Conservation (phyloP, 1,140 invertebrate species). For the Plutomurus gul region DNA sequence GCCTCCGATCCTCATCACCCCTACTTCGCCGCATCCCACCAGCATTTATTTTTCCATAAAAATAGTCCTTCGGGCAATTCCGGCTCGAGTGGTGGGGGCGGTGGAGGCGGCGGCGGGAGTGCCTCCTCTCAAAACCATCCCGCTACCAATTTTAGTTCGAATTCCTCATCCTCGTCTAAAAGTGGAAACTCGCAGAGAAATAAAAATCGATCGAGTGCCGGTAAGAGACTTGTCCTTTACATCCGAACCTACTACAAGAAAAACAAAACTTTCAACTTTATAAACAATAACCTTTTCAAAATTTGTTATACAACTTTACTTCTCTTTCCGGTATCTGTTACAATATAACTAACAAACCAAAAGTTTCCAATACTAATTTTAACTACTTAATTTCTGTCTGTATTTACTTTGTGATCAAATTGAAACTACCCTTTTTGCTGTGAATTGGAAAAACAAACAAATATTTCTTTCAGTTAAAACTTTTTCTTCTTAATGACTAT, state of each 20-base stretch:
- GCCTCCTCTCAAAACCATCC: constrained; percentile 21
- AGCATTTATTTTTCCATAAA: constrained; percentile 56
- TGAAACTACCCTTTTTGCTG: no score
- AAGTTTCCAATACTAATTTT: no score
- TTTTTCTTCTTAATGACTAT: no score
- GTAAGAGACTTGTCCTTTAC: constrained; percentile 45
- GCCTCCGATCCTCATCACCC: constrained; percentile 56
- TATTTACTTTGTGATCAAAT: no score
- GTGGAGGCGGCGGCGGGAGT: constrained; percentile 7
- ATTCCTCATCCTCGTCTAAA: constrained; percentile 51
- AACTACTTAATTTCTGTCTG: no score
- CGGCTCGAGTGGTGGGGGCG: constrained; percentile 57
- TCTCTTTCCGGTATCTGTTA: no score
- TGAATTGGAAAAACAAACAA: no score
- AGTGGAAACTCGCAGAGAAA: constrained; percentile 52
- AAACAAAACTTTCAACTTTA: background rate
- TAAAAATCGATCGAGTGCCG: constrained; percentile 54
- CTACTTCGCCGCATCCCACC: constrained; percentile 57
- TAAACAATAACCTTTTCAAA: background rate
- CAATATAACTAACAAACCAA: no score
- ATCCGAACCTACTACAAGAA: constrained; percentile 4
- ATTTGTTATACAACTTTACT: no score
- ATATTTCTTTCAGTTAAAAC: no score
- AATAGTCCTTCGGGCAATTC: constrained; percentile 57
- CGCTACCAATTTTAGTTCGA: constrained; percentile 46